These are phyloP conservation scores for Euthynnus affinis DNA, from an alignment of 2,797 vertebrate species.

Conservation along the genomic window DNA sequence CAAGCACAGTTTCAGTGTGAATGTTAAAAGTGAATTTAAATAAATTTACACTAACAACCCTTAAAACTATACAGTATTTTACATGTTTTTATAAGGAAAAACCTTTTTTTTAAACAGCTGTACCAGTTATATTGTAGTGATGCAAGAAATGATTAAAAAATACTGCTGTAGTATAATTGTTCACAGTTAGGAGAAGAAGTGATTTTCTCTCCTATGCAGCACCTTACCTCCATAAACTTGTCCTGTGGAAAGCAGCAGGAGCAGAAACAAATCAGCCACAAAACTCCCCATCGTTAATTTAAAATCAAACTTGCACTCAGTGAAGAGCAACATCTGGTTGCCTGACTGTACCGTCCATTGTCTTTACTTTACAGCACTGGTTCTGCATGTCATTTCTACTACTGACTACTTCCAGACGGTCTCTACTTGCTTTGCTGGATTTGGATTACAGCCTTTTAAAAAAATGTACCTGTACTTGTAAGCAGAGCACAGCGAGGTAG, in stretches of 20 bases:
- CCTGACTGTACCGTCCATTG: conserved; percentile 38
- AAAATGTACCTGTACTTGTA: conserved; percentile 64
- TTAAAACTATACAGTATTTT: neutral
- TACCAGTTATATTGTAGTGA: neutral
- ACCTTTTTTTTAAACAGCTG: neutral
- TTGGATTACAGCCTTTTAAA: conserved; percentile 41
- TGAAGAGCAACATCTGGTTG: conserved; percentile 65
- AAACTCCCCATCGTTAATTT: conserved; percentile 66
- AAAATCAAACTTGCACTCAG: conserved; percentile 35
- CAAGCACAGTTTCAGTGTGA: neutral
- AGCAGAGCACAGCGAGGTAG: conserved; percentile 30
- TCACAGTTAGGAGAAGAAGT: neutral
- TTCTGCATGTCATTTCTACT: conserved; percentile 24
- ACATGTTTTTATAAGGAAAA: neutral
- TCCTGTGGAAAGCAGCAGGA: conserved; percentile 73
- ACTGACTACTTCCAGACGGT: conserved; percentile 27
- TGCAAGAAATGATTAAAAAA: neutral
- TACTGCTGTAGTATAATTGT: neutral
- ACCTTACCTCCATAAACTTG: conserved; percentile 82
- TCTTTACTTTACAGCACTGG: conserved; percentile 15
- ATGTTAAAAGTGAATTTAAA: neutral
- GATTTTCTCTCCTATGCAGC: conserved; percentile 7
- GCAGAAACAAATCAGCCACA: conserved; percentile 65
- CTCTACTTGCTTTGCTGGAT: conserved; percentile 30
- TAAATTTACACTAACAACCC: neutral